Conservation (phyloP, 2,797 vertebrate species). For the Rhadinocentrus ornatus region DNA sequence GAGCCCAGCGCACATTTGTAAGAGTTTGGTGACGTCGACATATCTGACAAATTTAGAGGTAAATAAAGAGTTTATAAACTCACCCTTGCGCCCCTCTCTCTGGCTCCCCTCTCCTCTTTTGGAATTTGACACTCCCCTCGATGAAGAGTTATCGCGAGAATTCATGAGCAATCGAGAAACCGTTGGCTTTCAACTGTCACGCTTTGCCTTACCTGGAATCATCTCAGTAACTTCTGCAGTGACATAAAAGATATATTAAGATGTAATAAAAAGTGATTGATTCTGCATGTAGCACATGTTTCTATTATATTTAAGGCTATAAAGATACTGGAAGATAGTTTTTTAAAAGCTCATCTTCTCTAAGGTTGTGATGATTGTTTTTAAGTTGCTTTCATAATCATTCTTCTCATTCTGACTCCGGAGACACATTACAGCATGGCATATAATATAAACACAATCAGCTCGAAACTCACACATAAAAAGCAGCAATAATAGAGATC, state of each 20-base stretch:
- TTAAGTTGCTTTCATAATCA: conserved; percentile 23
- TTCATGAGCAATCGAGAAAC: conserved; percentile 7
- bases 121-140: conserved; percentile 88
- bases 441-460: conserved; percentile 17
- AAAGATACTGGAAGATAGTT: not conserved
- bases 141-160: conserved; percentile 80
- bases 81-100: conserved; percentile 84
- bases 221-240: not conserved
- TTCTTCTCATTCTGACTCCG: conserved; percentile 50
- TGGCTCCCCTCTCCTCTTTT: conserved; percentile 79
- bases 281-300: no score
- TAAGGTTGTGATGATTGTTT: not conserved
- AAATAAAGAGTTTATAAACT: conserved; percentile 88
- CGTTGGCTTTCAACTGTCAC: not conserved
- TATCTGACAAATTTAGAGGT: conserved; percentile 55
- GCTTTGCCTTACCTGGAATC: not conserved
- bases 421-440: conserved; percentile 15
- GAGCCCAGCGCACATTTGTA: not conserved
- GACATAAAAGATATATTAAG: no score
- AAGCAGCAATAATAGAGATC: not conserved
- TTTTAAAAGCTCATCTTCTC: not conserved
- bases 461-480: not conserved
- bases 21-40: conserved; percentile 17
- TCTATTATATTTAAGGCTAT: not conserved
- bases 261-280: no score